These are phyloP conservation scores for Mustela lutreola DNA, from an alignment of 2,113 vertebrate species.

Conservation along the genomic window DNA sequence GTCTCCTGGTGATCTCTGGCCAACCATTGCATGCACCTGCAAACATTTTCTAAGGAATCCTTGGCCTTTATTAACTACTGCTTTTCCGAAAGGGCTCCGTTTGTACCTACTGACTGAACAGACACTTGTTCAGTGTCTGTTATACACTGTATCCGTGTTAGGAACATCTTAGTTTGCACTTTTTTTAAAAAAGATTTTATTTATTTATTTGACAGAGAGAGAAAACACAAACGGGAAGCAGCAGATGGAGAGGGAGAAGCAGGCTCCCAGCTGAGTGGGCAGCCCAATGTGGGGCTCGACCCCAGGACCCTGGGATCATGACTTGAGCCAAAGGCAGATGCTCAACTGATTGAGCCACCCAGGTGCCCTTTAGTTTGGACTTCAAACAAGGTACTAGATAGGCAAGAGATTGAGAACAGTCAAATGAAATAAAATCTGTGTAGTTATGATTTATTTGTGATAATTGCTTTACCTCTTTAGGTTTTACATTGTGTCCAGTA, in stretches of 20 bases:
- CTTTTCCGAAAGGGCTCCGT: background rate
- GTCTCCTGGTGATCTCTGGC: background rate
- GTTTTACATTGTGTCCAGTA: background rate
- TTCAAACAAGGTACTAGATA: background rate
- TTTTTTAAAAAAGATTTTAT: too few relatives aligned
- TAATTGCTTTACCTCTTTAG: background rate
- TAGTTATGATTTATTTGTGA: background rate
- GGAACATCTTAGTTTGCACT: background rate
- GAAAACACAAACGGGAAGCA: too few relatives aligned
- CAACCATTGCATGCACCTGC: background rate
- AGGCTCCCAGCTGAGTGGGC: too few relatives aligned
- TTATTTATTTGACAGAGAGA: too few relatives aligned
- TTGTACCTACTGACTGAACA: background rate
- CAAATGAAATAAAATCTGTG: background rate
- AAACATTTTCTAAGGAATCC: background rate
- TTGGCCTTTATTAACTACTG: background rate
- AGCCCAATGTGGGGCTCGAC: too few relatives aligned
- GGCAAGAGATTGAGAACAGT: background rate
- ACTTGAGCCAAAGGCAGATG: too few relatives aligned
- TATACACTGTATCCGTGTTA: background rate
- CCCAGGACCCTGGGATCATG: too few relatives aligned
- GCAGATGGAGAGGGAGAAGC: too few relatives aligned
- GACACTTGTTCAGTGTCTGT: background rate
- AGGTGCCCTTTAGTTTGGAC: background rate
- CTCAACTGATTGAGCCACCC: too few relatives aligned